These are phyloP conservation scores for Lymantria dispar DNA, from an alignment of 2,888 invertebrate genomes.

Conservation along the genomic window DNA sequence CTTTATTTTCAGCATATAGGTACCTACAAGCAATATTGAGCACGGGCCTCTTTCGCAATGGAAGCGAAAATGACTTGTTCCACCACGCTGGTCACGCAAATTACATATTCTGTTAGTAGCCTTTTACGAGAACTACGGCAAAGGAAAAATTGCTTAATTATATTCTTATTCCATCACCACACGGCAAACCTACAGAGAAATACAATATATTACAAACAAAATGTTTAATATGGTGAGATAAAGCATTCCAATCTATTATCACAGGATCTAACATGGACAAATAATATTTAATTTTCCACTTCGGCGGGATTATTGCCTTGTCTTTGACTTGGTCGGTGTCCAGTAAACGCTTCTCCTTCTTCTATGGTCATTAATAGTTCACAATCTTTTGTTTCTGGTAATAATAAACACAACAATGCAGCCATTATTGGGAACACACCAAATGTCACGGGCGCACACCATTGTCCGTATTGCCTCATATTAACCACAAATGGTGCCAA, in stretches of 20 bases:
- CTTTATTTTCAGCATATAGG: no score
- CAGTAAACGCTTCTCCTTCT: conserved; percentile 85
- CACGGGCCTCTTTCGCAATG: no score
- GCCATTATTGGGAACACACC: conserved; percentile 86
- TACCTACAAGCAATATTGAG: no score
- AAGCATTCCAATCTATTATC: neutral
- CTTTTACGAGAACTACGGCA: no score
- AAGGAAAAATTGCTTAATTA: no score
- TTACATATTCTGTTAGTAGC: no score
- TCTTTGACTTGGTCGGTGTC: conserved; percentile 8
- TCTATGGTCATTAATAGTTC: conserved; percentile 88
- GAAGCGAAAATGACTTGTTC: no score
- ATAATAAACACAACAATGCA: conserved; percentile 82
- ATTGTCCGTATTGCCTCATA: conserved; percentile 75
- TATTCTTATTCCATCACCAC: no score
- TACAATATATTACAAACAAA: neutral
- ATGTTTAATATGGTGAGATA: neutral
- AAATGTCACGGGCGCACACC: conserved; percentile 88
- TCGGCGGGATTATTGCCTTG: neutral
- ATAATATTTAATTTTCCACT: neutral
- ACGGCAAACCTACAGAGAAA: no score
- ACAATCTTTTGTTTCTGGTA: conserved; percentile 91
- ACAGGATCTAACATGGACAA: neutral
- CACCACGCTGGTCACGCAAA: no score
- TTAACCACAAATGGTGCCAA: conserved; percentile 90